Evolutionary conservation across 2,888 invertebrate genomes (phyloP).

Genomic region (Mellilla xanthometata): DNA sequence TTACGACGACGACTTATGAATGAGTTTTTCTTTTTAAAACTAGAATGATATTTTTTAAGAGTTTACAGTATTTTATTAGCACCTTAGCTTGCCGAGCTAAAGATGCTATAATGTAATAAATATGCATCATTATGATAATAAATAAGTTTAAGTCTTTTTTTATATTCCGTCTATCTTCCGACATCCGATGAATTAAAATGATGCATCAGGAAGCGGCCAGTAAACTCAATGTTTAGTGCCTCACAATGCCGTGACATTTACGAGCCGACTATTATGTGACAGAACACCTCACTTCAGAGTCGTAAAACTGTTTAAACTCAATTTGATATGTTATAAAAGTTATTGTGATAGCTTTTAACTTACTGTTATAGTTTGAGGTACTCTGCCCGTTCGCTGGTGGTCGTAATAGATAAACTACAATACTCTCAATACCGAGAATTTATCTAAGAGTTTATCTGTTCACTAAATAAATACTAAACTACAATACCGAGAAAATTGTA

Average conservation of each 20-base stretch:
- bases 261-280: constrained; percentile 30
- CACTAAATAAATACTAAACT: too few species aligned
- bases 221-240: constrained; percentile 22
- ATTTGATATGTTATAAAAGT: constrained; percentile 29
- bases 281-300: constrained; percentile 19
- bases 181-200: constrained; percentile 11
- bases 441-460: too few species aligned
- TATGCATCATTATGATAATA: too few species aligned
- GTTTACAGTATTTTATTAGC: too few species aligned
- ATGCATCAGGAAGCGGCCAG: constrained; percentile 16
- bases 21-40: too few species aligned
- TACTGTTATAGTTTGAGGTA: constrained; percentile 4
- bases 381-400: constrained; percentile 1
- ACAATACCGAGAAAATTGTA: too few species aligned
- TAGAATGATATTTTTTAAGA: too few species aligned
- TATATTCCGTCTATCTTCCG: neutral
- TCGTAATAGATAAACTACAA: neutral
- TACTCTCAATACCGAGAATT: too few species aligned
- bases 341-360: constrained; percentile 20
- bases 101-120: too few species aligned
- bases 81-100: too few species aligned
- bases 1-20: too few species aligned
- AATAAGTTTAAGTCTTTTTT: too few species aligned
- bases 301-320: constrained; percentile 29
- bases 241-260: constrained; percentile 27